Base-by-base conservation (phyloP, 2,888 invertebrate species). In the Caenorhabditis uteleia region DNA sequence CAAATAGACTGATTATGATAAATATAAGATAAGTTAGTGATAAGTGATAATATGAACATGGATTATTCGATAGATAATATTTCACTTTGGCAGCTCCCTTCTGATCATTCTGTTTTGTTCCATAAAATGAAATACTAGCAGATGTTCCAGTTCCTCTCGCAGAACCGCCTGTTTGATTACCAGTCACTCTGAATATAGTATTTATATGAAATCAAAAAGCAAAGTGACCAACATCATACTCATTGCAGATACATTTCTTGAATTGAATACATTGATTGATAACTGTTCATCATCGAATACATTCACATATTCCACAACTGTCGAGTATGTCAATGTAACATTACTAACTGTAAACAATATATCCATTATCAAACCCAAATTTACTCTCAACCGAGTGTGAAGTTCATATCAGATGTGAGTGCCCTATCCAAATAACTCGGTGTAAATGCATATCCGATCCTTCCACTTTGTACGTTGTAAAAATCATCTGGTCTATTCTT, bases 191-290 rank as follows among this genome's bases (percentile, higher is more conserved):
- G 25, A 14, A 45, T 18, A 33, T 7, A n/a, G 23, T 10, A n/a
- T 1, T 26, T 44, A 8, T n/a, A n/a, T n/a, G n/a, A n/a, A n/a
- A n/a, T n/a, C n/a, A n/a, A n/a, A n/a, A n/a, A n/a, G n/a, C n/a
- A n/a, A n/a, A n/a, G n/a, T n/a, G n/a, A n/a, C n/a, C n/a, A n/a
- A 57, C 62, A 64, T 45, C 23, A 57, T 42, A 20, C 62, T 64
- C 62, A 64, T 64, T 20, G 62, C 53, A 1, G 58, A 51, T 20
- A 27, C 10, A 8, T 46, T 46, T 23, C 53, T 57, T 21, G 39
- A 33, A n/a, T 44, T 53, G 31, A 33, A 49, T 3, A 64, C 62
- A 21, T 48, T 64, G 10, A 64, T 64, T 16, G 56, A 33, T 7
- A 64, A 25, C 26, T 57, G 44, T n/a, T 57, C 48, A 27, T 53